Evolutionary conservation across 2,888 invertebrate species (phyloP).

Genomic region (Poecilus cupreus): DNA sequence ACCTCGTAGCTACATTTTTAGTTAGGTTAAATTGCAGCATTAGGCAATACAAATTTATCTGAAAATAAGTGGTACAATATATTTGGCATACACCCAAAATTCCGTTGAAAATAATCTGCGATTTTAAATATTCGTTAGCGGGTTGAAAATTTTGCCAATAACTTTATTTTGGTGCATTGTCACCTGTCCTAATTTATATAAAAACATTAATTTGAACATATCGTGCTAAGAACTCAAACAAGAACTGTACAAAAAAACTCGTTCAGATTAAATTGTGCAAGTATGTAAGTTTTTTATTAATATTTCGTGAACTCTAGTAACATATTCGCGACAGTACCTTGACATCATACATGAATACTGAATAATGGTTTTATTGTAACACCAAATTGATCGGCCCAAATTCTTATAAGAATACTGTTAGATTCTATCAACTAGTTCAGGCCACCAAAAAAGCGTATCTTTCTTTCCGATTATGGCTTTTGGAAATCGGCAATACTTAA

Average conservation of each 20-base stretch:
- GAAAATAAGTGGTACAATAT: neutral
- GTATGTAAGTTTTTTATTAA: neutral
- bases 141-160: neutral
- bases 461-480: no score
- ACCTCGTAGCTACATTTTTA: neutral
- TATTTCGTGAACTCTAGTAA: neutral
- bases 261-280: neutral
- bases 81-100: neutral
- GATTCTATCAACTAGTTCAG: neutral
- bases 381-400: neutral
- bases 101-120: neutral
- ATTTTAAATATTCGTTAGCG: slow-evolving; percentile 4
- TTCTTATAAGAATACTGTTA: slow-evolving; percentile 12
- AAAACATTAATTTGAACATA: slow-evolving; percentile 14
- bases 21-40: neutral
- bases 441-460: no score
- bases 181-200: slow-evolving; percentile 10
- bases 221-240: neutral
- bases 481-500: no score
- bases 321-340: neutral
- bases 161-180: slow-evolving; percentile 16
- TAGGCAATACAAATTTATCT: neutral
- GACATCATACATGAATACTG: neutral
- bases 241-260: neutral
- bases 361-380: neutral